Conservation (phyloP, 1,140 invertebrate genomes). For the Drosophila kanapiae region DNA sequence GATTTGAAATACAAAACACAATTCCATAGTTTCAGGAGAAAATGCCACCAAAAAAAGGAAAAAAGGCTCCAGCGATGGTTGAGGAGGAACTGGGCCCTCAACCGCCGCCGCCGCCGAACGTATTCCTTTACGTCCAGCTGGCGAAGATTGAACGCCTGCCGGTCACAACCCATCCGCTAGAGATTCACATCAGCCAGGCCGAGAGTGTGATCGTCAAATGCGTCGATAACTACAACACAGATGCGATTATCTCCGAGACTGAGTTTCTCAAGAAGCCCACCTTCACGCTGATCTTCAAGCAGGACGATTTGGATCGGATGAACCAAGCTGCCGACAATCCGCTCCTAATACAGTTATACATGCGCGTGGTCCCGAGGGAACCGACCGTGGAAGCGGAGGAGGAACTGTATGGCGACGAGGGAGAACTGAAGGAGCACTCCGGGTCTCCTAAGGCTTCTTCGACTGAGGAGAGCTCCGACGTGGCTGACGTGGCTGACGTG, state of each 20-base stretch:
- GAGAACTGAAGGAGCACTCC: background rate
- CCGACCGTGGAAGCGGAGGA: background rate
- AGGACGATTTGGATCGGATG: constrained; percentile 68
- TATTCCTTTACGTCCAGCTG: constrained; percentile 65
- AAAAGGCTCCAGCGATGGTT: background rate
- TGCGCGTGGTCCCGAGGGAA: constrained; percentile 18
- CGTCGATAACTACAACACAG: constrained; percentile 59
- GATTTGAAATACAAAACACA: constrained; percentile 30
- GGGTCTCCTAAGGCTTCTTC: background rate
- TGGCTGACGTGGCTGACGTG: too few relatives aligned
- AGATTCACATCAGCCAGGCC: constrained; percentile 22
- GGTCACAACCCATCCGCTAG: constrained; percentile 2
- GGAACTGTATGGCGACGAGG: background rate
- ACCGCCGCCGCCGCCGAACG: constrained; percentile 53
- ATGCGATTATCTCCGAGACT: constrained; percentile 42
- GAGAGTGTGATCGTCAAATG: constrained; percentile 53
- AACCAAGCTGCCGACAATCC: constrained; percentile 72
- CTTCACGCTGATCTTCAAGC: constrained; percentile 66
- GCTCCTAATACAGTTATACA: constrained; percentile 55
- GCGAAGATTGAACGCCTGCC: constrained; percentile 22
- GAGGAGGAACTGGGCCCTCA: background rate
- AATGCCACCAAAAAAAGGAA: constrained; percentile 39
- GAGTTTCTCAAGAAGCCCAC: constrained; percentile 57
- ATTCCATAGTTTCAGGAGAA: constrained; percentile 4
- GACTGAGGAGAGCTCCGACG: too few relatives aligned